Evolutionary conservation across 2,113 vertebrate genomes (phyloP), one percentile per base, ranked within the genome.

Genomic region (Percina caprodes): DNA sequence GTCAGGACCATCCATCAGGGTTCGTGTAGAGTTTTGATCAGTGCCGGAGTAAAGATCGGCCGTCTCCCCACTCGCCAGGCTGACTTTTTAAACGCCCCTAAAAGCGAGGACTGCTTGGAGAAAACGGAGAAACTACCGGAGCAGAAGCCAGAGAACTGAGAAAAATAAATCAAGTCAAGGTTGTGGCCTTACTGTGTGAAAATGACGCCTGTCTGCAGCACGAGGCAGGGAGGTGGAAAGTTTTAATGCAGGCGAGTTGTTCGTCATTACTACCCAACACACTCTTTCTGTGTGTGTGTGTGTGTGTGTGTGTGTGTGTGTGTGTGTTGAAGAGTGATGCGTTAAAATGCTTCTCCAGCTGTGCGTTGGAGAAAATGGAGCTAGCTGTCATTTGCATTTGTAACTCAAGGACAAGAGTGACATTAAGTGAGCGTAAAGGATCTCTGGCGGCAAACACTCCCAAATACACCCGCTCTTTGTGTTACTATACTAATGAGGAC

Each of bases 81-180:
- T 33, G 78, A 86, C 78, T 89, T 78, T 66, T 77, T 76, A 69
- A 79, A 83, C 33, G 48, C 33, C 39, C 19, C 30, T 56, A 61
- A 75, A 85, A 82, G 69, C 42, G 13, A 80, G 52, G 65, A 66
- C 45, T 61, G 72, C 82, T 86, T 65, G 33, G 30, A 21, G 16
- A 21, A 66, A 82, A 30, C 61, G 30, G n/a, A 49, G 33, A 51
- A 33, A 35, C 4, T n/a, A 5, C 35, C 60, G 65, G 42, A 72
- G 56, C 35, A 76, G 75, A 51, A 85, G 52, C 70, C 24, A 14
- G 51, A 19, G 62, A 49, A 80, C 74, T 72, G 66, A 82, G 55
- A 83, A 66, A 79, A 86, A 92, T 93, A 91, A 88, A 91, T 93
- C 89, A 88, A 83, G 74, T 86, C 80, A 82, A 85, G 80, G 89